Evolutionary conservation across 2,888 invertebrate genomes (phyloP).

Genomic region (Matsumyia berberina): DNA sequence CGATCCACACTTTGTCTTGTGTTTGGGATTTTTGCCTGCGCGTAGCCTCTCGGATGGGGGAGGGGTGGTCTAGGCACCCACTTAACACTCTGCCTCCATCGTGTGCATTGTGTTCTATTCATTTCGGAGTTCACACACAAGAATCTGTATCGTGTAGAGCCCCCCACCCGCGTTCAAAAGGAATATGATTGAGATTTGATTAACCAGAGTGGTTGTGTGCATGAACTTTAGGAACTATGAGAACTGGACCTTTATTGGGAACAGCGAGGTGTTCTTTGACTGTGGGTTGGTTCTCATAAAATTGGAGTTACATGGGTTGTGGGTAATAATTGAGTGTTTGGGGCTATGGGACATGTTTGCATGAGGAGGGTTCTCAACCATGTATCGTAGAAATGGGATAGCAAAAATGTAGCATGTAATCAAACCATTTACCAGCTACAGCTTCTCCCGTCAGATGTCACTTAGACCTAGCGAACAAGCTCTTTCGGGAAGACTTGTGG

Average conservation of each 20-base stretch:
- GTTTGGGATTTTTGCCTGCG: slow-evolving; percentile 8
- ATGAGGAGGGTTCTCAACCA: too few relatives aligned
- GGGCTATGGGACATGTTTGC: too few relatives aligned
- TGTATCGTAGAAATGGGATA: too few relatives aligned
- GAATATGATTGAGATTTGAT: slow-evolving; percentile 37
- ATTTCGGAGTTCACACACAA: slow-evolving; percentile 42
- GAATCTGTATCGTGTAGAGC: slow-evolving; percentile 22
- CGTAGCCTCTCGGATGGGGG: slow-evolving; percentile 1
- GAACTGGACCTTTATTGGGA: slow-evolving; percentile 29
- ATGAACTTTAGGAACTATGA: slow-evolving; percentile 3
- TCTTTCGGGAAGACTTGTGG: too few relatives aligned
- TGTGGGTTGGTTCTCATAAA: too few relatives aligned
- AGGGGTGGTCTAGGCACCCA: slow-evolving; percentile 40
- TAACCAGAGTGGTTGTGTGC: background rate
- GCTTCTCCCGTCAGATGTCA: too few relatives aligned
- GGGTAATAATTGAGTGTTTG: too few relatives aligned
- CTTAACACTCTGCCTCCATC: slow-evolving; percentile 57
- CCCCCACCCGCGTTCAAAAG: slow-evolving; percentile 12
- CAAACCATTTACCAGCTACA: too few relatives aligned
- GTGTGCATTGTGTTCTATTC: slow-evolving; percentile 31
- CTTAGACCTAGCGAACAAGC: too few relatives aligned
- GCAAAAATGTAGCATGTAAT: too few relatives aligned
- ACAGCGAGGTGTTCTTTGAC: background rate
- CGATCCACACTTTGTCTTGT: slow-evolving; percentile 46
- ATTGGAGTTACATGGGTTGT: too few relatives aligned